Conservation (phyloP, 2,888 invertebrate species). For the Trachelus troglodyta region DNA sequence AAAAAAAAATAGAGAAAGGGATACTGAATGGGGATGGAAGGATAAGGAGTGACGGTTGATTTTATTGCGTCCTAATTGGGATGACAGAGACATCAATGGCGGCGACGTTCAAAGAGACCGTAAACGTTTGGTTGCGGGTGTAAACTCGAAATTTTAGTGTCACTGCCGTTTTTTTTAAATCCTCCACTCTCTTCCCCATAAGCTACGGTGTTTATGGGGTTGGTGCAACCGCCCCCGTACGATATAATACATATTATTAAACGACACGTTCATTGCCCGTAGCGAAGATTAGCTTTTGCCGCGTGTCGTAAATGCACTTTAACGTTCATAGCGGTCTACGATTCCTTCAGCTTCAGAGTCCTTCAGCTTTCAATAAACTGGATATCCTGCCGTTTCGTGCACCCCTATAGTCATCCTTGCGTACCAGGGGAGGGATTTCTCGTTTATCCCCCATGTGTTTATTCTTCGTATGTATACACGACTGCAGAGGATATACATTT, state of each 20-base stretch:
- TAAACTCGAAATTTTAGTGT: slow-evolving; percentile 64
- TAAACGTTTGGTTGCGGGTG: slow-evolving; percentile 59
- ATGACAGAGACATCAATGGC: slow-evolving; percentile 65
- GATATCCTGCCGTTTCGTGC: background rate
- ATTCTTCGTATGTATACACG: background rate
- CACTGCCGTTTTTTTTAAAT: slow-evolving; percentile 44
- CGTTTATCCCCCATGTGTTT: background rate
- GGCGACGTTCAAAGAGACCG: slow-evolving; percentile 53
- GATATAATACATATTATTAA: slow-evolving; percentile 52
- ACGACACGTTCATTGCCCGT: slow-evolving; percentile 14
- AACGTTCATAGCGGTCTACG: slow-evolving; percentile 19
- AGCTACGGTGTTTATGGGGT: slow-evolving; percentile 56
- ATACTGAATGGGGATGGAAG: background rate
- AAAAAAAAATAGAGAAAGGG: slow-evolving; percentile 25
- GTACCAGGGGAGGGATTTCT: background rate
- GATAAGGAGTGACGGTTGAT: slow-evolving; percentile 14
- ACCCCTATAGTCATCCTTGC: background rate
- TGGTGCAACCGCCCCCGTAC: slow-evolving; percentile 55
- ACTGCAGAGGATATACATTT: background rate
- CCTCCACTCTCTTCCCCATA: slow-evolving; percentile 30
- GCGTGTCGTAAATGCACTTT: slow-evolving; percentile 32
- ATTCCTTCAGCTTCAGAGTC: slow-evolving; percentile 16
- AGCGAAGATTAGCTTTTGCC: slow-evolving; percentile 6
- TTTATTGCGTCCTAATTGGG: slow-evolving; percentile 64
- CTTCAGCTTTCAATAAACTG: slow-evolving; percentile 16